A percentile compares a stretch with the other conserved stretches of the same genome.
Conservation (phyloP, 2,113 vertebrate genomes). For the Erythrocercus mccallii region DNA sequence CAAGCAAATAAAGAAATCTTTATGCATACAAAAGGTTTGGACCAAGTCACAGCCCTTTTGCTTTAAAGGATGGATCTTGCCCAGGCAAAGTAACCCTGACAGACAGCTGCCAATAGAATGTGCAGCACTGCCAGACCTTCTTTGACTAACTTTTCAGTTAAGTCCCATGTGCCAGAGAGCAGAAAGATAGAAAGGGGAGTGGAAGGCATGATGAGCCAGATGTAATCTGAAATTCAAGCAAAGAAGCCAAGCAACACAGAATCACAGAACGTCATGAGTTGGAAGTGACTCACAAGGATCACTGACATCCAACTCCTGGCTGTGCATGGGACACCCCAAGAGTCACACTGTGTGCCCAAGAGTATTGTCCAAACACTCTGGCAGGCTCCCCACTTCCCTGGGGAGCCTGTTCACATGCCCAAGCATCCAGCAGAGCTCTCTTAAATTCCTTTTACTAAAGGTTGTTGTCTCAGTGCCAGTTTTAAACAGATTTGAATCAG, state of each 20-base stretch:
- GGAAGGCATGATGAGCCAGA: not conserved
- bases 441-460: not conserved
- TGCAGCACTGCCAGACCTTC: not conserved
- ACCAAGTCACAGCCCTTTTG: not conserved
- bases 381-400: not conserved
- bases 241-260: not conserved
- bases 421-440: not conserved
- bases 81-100: not conserved
- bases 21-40: not conserved
- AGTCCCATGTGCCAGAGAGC: not conserved
- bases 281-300: not conserved
- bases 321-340: not conserved
- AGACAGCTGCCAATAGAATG: not conserved
- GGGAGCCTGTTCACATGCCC: not conserved
- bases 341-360: not conserved
- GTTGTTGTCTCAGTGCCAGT: not conserved
- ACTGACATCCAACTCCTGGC: not conserved
- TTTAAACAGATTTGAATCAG: not conserved
- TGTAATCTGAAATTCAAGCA: not conserved
- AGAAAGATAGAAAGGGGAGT: not conserved
- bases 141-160: not conserved
- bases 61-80: not conserved
- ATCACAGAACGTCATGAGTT: not conserved
- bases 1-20: not conserved
- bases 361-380: not conserved